phyloP scores from a whole-genome alignment of 2,888 invertebrate genomes.

The Sesia apiformis region DNA sequence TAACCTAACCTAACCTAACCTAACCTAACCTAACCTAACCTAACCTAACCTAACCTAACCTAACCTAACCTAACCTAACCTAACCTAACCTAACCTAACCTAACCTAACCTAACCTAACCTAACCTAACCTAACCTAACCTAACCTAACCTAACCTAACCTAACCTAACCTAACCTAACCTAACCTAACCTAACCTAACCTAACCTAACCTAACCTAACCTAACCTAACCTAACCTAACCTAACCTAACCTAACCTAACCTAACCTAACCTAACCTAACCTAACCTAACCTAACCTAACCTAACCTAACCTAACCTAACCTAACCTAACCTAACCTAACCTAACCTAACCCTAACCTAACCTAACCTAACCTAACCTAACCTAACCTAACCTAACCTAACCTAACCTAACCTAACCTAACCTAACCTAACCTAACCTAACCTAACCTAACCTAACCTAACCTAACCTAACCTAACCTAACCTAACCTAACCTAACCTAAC shows the following conservation, averaged over 20 bases:
- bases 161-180: not conserved
- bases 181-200: not conserved
- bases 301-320: not conserved
- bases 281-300: not conserved
- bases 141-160: not conserved
- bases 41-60: constrained; percentile 13
- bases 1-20: constrained; percentile 17
- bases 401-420: not conserved
- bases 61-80: constrained; percentile 15
- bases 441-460: not conserved
- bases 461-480: not conserved
- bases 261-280: not conserved
- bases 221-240: not conserved
- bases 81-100: constrained; percentile 11
- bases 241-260: not conserved
- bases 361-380: not conserved
- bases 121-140: constrained; percentile 4
- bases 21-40: constrained; percentile 14
- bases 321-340: not conserved
- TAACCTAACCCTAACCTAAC: not conserved
- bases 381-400: not conserved
- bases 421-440: not conserved
- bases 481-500: not conserved
- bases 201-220: not conserved
- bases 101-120: constrained; percentile 12